Evolutionary conservation across 1,140 invertebrate genomes (phyloP).

Genomic region (Anoplophora glabripennis): DNA sequence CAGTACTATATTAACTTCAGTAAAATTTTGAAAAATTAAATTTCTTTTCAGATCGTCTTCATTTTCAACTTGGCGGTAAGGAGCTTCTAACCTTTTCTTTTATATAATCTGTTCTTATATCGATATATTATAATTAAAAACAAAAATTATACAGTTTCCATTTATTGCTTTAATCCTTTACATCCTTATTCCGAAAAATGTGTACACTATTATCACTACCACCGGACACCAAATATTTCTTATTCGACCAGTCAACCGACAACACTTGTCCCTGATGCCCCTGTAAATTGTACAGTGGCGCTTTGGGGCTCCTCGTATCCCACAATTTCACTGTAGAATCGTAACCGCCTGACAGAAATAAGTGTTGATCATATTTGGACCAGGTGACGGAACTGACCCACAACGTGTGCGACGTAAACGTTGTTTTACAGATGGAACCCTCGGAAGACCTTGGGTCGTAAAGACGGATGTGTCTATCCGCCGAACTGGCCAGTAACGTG

Average conservation of each 20-base stretch:
- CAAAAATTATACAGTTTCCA: slow-evolving; percentile 2
- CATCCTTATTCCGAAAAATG: slow-evolving; percentile 70
- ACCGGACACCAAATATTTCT: slow-evolving; percentile 83
- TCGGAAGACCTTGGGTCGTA: slow-evolving; percentile 90
- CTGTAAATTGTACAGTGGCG: slow-evolving; percentile 86
- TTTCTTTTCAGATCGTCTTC: slow-evolving; percentile 41
- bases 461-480: slow-evolving; percentile 84
- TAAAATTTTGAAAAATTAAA: slow-evolving; percentile 5
- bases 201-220: slow-evolving; percentile 91
- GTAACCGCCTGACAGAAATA: slow-evolving; percentile 92
- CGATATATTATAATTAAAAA: background rate
- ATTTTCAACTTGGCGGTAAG: slow-evolving; percentile 46
- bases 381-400: slow-evolving; percentile 87
- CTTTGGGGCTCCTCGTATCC: slow-evolving; percentile 91
- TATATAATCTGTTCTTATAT: background rate
- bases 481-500: slow-evolving; percentile 78
- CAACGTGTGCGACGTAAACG: slow-evolving; percentile 84
- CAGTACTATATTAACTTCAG: too few relatives aligned
- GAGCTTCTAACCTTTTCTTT: background rate
- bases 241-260: slow-evolving; percentile 90
- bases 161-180: slow-evolving; percentile 25
- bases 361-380: slow-evolving; percentile 78
- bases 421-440: slow-evolving; percentile 80
- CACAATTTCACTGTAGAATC: slow-evolving; percentile 91
- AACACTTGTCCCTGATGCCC: slow-evolving; percentile 95